Evolutionary conservation across 1,140 invertebrate genomes (phyloP).

Genomic region (Drosophila auraria): DNA sequence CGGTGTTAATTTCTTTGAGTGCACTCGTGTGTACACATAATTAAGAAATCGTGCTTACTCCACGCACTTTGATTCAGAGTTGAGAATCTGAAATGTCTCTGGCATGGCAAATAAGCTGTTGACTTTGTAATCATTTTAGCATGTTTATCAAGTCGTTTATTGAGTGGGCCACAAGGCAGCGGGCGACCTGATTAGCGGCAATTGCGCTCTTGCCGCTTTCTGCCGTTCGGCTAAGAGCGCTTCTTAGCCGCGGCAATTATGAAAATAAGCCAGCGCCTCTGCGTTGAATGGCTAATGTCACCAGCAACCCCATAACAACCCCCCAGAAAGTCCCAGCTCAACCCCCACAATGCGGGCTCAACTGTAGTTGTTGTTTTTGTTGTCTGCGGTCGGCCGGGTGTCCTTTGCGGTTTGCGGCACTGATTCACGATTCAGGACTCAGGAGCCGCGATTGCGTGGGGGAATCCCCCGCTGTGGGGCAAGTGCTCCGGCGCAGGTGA

Average conservation of each 20-base stretch:
- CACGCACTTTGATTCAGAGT: slow-evolving; percentile 54
- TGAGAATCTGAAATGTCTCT: slow-evolving; percentile 59
- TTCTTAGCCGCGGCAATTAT: slow-evolving; percentile 60
- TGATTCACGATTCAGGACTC: slow-evolving; percentile 35
- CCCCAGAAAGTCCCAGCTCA: slow-evolving; percentile 7
- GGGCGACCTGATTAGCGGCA: slow-evolving; percentile 34
- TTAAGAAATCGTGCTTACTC: slow-evolving; percentile 67
- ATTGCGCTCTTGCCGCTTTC: slow-evolving; percentile 25
- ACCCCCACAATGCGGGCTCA: slow-evolving; percentile 43
- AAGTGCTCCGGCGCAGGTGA: slow-evolving; percentile 38
- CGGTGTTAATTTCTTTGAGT: slow-evolving; percentile 21
- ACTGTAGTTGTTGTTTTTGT: slow-evolving; percentile 27
- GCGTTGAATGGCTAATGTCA: slow-evolving; percentile 48
- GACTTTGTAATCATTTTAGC: slow-evolving; percentile 72
- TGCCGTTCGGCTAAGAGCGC: slow-evolving; percentile 33
- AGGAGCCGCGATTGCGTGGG: slow-evolving; percentile 14
- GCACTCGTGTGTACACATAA: slow-evolving; percentile 71
- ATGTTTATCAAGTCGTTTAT: slow-evolving; percentile 66
- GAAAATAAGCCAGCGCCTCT: slow-evolving; percentile 58
- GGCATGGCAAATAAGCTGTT: slow-evolving; percentile 69
- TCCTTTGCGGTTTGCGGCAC: slow-evolving; percentile 49
- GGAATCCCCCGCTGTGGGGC: slow-evolving; percentile 39
- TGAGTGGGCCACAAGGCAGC: slow-evolving; percentile 16
- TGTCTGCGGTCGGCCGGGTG: slow-evolving; percentile 49
- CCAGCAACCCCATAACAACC: slow-evolving; percentile 11